Conservation (phyloP, 2,888 invertebrate genomes). For the Lasius platythorax region DNA sequence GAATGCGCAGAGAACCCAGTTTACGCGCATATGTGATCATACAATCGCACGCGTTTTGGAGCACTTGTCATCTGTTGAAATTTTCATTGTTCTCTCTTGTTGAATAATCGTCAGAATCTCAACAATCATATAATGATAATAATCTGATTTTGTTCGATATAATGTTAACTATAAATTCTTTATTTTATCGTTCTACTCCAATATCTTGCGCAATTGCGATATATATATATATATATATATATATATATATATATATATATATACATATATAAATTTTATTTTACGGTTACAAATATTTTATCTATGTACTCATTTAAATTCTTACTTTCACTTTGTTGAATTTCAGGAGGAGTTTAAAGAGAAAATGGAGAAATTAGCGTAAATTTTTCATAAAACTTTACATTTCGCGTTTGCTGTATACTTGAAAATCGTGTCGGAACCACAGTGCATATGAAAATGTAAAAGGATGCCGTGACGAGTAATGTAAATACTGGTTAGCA, state of each 20-base stretch:
- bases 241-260: too few species aligned
- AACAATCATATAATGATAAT: not conserved
- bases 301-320: not conserved
- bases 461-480: not conserved
- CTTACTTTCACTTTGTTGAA: not conserved
- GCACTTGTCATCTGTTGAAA: conserved; percentile 15
- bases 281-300: not conserved
- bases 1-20: too few species aligned
- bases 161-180: not conserved
- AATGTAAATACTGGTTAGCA: not conserved
- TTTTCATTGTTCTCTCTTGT: conserved; percentile 13
- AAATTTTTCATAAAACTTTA: not conserved
- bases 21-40: not conserved
- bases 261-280: not conserved
- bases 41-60: not conserved
- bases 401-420: not conserved
- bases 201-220: not conserved
- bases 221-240: too few species aligned
- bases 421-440: not conserved
- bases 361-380: not conserved
- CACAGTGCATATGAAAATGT: not conserved
- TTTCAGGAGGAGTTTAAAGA: not conserved
- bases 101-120: not conserved
- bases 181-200: not conserved
- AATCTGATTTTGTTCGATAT: not conserved